Evolutionary conservation across 2,113 vertebrate genomes (phyloP).

Genomic region (Coryphaenoides rupestris): DNA sequence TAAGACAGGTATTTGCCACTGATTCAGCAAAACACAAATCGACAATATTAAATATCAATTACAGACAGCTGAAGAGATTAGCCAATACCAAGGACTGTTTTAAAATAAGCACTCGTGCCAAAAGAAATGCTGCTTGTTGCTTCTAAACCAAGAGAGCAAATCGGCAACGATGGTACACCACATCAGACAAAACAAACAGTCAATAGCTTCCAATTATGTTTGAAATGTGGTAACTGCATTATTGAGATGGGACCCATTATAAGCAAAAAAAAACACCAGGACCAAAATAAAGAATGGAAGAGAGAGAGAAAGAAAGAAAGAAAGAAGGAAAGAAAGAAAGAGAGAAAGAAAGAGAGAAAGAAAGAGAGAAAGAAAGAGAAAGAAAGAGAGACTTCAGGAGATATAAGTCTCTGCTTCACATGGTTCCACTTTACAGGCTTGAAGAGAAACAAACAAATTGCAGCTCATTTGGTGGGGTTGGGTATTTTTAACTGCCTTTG

Average conservation of each 20-base stretch:
- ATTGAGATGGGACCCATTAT: constrained; percentile 66
- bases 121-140: too few relatives aligned
- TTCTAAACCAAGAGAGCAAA: not conserved
- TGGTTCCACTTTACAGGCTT: constrained; percentile 75
- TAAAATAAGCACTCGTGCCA: too few relatives aligned
- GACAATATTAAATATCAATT: too few relatives aligned
- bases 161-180: constrained; percentile 32
- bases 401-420: constrained; percentile 67
- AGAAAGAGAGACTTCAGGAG: constrained; percentile 48
- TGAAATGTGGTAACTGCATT: constrained; percentile 71
- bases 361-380: constrained; percentile 33
- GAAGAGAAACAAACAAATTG: constrained; percentile 79
- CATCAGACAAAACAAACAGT: constrained; percentile 65
- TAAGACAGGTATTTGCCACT: too few relatives aligned
- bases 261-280: constrained; percentile 31
- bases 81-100: too few relatives aligned
- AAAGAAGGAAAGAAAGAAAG: constrained; percentile 42
- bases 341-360: not conserved
- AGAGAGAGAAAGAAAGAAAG: constrained; percentile 1
- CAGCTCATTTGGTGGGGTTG: constrained; percentile 69
- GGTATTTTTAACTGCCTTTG: constrained; percentile 71
- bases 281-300: not conserved
- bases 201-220: constrained; percentile 70
- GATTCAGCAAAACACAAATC: too few relatives aligned
- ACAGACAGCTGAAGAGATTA: too few relatives aligned